Evolutionary conservation across 2,797 vertebrate species (phyloP).

Genomic region (Sebastes itinus): DNA sequence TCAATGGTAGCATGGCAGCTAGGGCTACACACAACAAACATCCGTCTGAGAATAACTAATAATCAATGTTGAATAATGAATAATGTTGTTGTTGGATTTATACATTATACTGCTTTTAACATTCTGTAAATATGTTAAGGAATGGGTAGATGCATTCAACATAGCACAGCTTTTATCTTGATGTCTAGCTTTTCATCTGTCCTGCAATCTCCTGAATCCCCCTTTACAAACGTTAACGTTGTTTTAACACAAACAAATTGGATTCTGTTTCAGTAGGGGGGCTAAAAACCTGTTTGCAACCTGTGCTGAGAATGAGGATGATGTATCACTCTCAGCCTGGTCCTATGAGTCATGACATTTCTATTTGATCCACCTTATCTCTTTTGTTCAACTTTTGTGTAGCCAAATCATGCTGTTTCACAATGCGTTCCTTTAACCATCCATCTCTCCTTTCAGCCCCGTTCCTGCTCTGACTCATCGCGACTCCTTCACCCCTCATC

Average conservation of each 20-base stretch:
- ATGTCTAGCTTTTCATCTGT: neutral
- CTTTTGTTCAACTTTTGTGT: slow-evolving; percentile 47
- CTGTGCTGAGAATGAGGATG: neutral
- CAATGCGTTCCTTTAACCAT: slow-evolving; percentile 46
- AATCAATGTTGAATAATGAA: no score
- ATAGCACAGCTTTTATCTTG: neutral
- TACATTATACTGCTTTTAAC: neutral
- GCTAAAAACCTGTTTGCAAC: neutral
- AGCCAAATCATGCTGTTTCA: slow-evolving; percentile 48
- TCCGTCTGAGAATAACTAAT: no score
- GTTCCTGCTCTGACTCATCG: slow-evolving; percentile 59
- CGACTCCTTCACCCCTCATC: slow-evolving; percentile 42
- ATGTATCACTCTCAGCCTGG: slow-evolving; percentile 15
- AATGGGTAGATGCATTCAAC: neutral
- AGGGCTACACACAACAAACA: no score
- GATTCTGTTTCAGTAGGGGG: neutral
- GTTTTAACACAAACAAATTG: neutral
- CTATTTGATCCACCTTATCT: slow-evolving; percentile 41
- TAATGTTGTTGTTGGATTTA: no score
- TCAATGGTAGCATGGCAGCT: neutral
- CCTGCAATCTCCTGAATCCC: neutral
- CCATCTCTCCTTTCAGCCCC: slow-evolving; percentile 46
- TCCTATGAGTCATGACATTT: slow-evolving; percentile 59
- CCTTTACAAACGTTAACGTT: neutral
- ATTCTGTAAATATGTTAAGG: neutral